Conservation (phyloP, 1,140 invertebrate genomes). For the Bombus waltoni region DNA sequence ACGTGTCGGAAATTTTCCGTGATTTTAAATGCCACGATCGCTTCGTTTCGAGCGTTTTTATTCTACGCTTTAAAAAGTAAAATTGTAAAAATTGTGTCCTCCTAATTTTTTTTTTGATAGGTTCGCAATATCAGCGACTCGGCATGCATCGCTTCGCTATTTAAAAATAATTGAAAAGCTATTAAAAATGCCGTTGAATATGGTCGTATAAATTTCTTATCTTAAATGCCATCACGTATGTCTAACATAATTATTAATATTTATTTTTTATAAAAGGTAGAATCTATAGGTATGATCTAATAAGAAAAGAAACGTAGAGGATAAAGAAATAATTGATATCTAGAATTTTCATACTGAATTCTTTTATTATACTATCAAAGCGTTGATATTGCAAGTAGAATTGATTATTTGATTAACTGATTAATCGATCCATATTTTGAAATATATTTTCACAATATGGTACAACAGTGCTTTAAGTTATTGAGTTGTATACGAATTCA, state of each 20-base stretch:
- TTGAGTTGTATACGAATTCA: not conserved
- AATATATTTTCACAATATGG: too few relatives aligned
- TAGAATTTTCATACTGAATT: not conserved
- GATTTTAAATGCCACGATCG: constrained; percentile 7
- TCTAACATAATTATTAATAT: too few relatives aligned
- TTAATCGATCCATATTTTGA: too few relatives aligned
- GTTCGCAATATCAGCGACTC: too few relatives aligned
- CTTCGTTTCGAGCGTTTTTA: not conserved
- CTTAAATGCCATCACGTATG: too few relatives aligned
- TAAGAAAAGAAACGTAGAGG: not conserved
- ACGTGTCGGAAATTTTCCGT: not conserved
- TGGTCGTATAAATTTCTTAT: too few relatives aligned
- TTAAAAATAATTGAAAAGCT: too few relatives aligned
- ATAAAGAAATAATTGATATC: not conserved
- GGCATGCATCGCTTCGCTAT: too few relatives aligned
- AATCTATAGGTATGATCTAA: too few relatives aligned
- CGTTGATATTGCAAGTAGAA: not conserved
- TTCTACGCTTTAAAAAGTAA: not conserved
- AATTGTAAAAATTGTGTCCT: not conserved
- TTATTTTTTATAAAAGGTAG: not conserved
- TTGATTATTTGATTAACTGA: not conserved
- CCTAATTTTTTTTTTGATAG: not conserved
- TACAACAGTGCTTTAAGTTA: too few relatives aligned
- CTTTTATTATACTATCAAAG: not conserved
- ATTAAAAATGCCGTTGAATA: too few relatives aligned